phyloP scores from a whole-genome alignment of 2,888 invertebrate genomes.

The Nezara viridula region DNA sequence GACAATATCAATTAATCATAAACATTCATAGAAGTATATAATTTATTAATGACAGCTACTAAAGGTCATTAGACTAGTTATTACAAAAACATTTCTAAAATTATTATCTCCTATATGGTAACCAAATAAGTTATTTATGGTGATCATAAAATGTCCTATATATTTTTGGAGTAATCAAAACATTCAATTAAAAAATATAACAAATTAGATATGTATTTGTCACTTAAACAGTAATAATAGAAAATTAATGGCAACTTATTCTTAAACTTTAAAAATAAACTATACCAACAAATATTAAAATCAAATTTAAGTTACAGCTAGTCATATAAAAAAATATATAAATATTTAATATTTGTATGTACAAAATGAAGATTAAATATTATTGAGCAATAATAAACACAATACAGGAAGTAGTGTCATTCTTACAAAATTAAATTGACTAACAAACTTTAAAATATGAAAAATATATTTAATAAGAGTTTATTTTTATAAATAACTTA shows the following conservation, averaged over 20 bases:
- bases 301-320: neutral
- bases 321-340: neutral
- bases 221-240: neutral
- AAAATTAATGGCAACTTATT: neutral
- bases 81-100: neutral
- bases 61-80: neutral
- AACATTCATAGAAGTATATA: neutral
- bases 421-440: neutral
- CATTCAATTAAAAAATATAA: neutral
- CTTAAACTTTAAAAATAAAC: neutral
- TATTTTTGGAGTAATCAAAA: neutral
- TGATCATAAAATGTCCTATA: neutral
- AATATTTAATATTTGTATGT: slow-evolving; percentile 12
- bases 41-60: neutral
- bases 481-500: neutral
- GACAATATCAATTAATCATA: neutral
- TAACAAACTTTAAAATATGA: neutral
- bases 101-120: neutral
- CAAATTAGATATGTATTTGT: neutral
- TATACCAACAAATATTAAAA: neutral
- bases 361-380: neutral
- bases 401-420: neutral
- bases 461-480: slow-evolving; percentile 16
- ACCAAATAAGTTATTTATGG: neutral
- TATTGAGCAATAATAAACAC: slow-evolving; percentile 10